These are phyloP conservation scores for Odontothrips loti DNA, from an alignment of 2,888 invertebrate species.

Conservation along the genomic window DNA sequence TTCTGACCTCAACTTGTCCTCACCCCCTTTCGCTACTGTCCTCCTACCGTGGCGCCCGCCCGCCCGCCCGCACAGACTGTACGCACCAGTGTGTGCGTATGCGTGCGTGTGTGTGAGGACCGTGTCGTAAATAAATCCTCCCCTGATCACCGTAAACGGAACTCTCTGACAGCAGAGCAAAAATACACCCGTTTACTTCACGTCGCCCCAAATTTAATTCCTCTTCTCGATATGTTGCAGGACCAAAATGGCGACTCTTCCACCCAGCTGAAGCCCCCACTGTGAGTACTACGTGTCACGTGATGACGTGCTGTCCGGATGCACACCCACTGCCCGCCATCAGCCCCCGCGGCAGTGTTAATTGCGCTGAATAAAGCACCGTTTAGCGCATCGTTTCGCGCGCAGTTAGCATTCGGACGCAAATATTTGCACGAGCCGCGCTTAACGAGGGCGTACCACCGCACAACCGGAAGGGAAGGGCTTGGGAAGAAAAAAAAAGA, in stretches of 20 bases:
- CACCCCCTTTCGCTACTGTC: neutral
- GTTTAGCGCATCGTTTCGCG: neutral
- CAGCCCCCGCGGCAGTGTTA: neutral
- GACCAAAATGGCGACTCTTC: neutral
- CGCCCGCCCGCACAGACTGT: neutral
- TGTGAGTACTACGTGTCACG: neutral
- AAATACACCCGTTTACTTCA: neutral
- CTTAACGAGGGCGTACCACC: neutral
- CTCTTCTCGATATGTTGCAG: neutral
- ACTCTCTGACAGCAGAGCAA: neutral
- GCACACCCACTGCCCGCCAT: too few species aligned
- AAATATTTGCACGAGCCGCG: neutral
- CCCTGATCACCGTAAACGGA: neutral
- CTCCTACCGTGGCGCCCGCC: neutral
- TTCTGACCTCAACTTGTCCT: conserved; percentile 22
- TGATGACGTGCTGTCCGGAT: too few species aligned
- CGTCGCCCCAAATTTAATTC: too few species aligned
- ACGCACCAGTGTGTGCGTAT: neutral
- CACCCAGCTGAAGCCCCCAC: neutral
- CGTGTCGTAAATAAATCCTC: neutral
- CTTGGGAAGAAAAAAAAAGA: neutral
- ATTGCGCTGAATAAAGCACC: neutral
- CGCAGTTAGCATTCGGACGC: neutral
- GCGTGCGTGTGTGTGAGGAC: too few species aligned
- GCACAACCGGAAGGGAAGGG: neutral